Conservation (phyloP, 2,113 vertebrate genomes). For the Henicopernis longicauda region DNA sequence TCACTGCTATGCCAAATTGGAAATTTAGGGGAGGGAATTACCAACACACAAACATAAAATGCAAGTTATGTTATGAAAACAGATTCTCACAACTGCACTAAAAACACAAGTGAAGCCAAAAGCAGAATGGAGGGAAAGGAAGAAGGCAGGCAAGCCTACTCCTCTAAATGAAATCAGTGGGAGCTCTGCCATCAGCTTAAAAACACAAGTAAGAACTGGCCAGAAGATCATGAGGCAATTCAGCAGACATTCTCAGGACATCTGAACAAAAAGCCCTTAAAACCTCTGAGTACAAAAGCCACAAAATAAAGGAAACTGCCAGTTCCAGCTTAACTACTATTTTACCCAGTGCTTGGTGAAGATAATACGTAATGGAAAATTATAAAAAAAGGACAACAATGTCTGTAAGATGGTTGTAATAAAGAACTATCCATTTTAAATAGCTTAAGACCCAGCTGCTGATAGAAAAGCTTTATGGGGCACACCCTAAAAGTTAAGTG, state of each 20-base stretch:
- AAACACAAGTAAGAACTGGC: not conserved
- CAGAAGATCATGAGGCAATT: conserved; percentile 26
- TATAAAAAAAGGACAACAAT: not conserved
- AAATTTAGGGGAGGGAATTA: not conserved
- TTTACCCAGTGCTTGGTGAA: not conserved
- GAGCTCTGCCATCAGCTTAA: not conserved
- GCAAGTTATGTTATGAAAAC: not conserved
- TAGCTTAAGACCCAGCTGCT: not conserved
- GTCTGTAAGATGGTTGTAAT: not conserved
- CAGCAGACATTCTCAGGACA: conserved; percentile 26
- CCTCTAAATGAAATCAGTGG: not conserved
- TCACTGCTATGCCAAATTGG: not conserved
- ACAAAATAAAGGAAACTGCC: not conserved
- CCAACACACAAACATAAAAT: not conserved
- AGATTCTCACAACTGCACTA: not conserved
- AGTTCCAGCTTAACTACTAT: not conserved
- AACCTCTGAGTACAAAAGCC: not conserved
- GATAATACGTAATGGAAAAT: not conserved
- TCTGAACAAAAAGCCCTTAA: conserved; percentile 21
- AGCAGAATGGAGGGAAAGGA: not conserved
- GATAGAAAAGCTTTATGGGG: not conserved
- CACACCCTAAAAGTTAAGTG: not conserved
- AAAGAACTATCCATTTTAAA: not conserved
- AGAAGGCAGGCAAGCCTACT: not conserved
- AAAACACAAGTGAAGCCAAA: conserved; percentile 27